Conservation (phyloP, 2,113 vertebrate genomes). For the Zeus faber region DNA sequence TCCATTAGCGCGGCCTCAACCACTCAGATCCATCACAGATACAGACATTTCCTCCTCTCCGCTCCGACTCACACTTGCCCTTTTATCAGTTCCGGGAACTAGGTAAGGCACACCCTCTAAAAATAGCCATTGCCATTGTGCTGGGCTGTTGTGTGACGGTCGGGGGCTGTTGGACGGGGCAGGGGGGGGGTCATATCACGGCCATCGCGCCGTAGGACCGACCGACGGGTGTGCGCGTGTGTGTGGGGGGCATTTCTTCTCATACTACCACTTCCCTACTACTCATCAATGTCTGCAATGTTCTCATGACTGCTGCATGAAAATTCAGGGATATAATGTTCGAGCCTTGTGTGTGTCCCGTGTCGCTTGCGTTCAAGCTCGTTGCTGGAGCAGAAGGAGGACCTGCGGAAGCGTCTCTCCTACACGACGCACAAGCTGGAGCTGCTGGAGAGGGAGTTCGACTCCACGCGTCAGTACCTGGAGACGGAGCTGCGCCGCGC, state of each 20-base stretch:
- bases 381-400: conserved; percentile 94
- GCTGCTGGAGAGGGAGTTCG: conserved; percentile 90
- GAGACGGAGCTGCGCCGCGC: conserved; percentile 93
- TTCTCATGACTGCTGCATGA: conserved; percentile 44
- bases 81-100: conserved; percentile 56
- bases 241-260: conserved; percentile 41
- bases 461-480: conserved; percentile 91
- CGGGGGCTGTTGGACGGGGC: background rate
- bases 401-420: conserved; percentile 86
- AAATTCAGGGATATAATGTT: conserved; percentile 22
- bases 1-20: conserved; percentile 52
- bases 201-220: too few relatives aligned
- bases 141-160: background rate
- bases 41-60: conserved; percentile 56
- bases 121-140: background rate
- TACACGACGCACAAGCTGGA: conserved; percentile 92
- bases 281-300: conserved; percentile 32
- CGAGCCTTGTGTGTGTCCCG: too few relatives aligned
- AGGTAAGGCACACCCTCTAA: conserved; percentile 47
- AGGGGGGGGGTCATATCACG: too few relatives aligned
- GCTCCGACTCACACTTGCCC: conserved; percentile 50
- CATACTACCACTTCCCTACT: conserved; percentile 24
- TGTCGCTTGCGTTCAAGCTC: too few relatives aligned
- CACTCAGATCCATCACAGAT: conserved; percentile 46
- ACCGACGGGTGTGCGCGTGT: conserved; percentile 35